These are phyloP conservation scores for Pristiophorus japonicus DNA, from an alignment of 2,113 vertebrate species.

Conservation along the genomic window DNA sequence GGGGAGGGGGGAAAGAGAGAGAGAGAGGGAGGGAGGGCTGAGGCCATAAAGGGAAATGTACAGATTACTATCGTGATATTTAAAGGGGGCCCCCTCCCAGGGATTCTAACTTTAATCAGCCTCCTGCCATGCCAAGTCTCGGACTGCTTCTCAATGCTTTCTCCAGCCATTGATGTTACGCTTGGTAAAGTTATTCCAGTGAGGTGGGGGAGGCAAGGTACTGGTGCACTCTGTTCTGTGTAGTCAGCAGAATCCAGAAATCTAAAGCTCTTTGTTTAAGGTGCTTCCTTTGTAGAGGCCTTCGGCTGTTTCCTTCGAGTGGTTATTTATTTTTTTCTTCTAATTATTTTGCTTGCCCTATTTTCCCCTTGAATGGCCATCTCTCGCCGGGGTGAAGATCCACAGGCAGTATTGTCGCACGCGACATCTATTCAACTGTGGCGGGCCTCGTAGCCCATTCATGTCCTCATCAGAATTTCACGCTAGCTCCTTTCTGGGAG, in stretches of 20 bases:
- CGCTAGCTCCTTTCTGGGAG: background rate
- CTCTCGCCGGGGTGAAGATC: background rate
- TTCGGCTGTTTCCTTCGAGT: background rate
- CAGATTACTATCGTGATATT: background rate
- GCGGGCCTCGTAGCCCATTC: background rate
- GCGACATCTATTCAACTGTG: background rate
- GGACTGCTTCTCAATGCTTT: background rate
- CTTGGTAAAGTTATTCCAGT: background rate
- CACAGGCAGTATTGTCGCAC: no score
- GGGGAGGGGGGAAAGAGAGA: background rate
- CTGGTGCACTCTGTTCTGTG: background rate
- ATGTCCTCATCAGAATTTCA: background rate
- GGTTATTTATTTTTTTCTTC: background rate
- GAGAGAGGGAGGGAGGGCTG: background rate
- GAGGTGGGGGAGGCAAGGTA: background rate
- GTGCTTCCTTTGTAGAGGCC: background rate
- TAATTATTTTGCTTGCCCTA: background rate
- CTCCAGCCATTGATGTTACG: background rate
- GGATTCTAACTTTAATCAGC: conserved; percentile 35
- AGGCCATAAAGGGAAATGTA: background rate
- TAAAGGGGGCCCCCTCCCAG: background rate
- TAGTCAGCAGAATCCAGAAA: background rate
- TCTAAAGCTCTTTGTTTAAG: conserved; percentile 27
- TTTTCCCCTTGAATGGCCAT: background rate
- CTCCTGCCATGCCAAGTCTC: background rate